phyloP scores from a whole-genome alignment of 2,888 invertebrate species.

The Selenia dentaria region DNA sequence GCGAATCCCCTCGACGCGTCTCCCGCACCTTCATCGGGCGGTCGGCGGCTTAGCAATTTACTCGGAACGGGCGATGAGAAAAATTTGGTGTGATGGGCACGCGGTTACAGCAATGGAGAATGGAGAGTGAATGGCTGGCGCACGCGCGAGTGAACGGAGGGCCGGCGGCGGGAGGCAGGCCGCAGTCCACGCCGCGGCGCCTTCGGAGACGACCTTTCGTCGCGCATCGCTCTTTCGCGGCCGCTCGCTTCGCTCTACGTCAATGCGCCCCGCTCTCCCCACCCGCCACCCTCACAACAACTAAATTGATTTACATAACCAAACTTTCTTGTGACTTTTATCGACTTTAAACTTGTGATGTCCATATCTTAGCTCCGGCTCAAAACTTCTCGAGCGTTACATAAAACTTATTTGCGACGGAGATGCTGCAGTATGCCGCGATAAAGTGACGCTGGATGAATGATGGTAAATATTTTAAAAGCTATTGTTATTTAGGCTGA shows the following conservation, averaged over 20 bases:
- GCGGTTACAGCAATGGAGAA: conserved; percentile 35
- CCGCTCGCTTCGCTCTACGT: conserved; percentile 38
- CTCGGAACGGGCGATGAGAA: conserved; percentile 70
- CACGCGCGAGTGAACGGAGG: conserved; percentile 49
- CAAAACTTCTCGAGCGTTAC: conserved; percentile 20
- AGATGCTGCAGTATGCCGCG: conserved; percentile 39
- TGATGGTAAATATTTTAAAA: conserved; percentile 65
- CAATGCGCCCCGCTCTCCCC: conserved; percentile 33
- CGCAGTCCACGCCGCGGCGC: conserved; percentile 60
- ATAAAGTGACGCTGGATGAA: conserved; percentile 65
- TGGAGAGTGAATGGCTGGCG: conserved; percentile 45
- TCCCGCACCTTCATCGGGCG: conserved; percentile 63
- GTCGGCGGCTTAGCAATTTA: conserved; percentile 77
- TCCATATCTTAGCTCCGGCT: conserved; percentile 12
- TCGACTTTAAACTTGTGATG: conserved; percentile 43
- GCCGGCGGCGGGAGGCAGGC: conserved; percentile 36
- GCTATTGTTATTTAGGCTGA: conserved; percentile 43
- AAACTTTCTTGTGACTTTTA: conserved; percentile 54
- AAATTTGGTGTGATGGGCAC: conserved; percentile 64
- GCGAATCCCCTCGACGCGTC: conserved; percentile 62
- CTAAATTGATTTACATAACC: conserved; percentile 72
- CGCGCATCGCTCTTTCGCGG: conserved; percentile 41
- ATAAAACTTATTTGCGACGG: conserved; percentile 21
- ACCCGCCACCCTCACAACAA: conserved; percentile 50
- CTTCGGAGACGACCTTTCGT: conserved; percentile 49